Conservation (phyloP, 1,140 invertebrate species). For the Callitettix versicolor region DNA sequence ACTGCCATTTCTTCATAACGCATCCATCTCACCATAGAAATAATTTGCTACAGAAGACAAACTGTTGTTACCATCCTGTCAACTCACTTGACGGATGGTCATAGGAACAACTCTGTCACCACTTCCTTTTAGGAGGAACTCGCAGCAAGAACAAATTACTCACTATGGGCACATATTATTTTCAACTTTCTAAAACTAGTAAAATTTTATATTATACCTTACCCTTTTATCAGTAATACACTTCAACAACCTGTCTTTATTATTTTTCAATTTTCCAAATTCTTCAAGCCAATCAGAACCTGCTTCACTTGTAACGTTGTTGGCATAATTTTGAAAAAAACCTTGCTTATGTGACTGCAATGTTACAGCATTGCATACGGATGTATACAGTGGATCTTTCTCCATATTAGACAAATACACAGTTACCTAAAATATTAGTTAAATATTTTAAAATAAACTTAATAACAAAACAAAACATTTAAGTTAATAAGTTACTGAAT, state of each 20-base stretch:
- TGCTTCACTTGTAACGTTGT: slow-evolving; percentile 34
- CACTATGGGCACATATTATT: not conserved
- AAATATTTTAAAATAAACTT: no score
- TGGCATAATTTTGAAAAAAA: slow-evolving; percentile 46
- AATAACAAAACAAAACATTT: no score
- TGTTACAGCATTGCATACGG: slow-evolving; percentile 44
- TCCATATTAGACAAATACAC: not conserved
- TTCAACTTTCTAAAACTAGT: not conserved
- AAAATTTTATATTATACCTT: not conserved
- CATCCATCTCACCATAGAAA: not conserved
- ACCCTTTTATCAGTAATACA: slow-evolving; percentile 37
- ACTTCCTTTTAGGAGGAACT: not conserved
- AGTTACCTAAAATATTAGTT: no score
- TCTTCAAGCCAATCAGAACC: slow-evolving; percentile 40
- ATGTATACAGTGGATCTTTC: slow-evolving; percentile 16
- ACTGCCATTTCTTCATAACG: no score
- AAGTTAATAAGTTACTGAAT: no score
- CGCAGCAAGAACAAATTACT: not conserved
- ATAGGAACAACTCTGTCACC: no score
- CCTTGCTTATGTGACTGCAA: slow-evolving; percentile 45
- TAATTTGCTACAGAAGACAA: not conserved
- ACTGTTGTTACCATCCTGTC: no score
- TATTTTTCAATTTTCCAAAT: slow-evolving; percentile 40
- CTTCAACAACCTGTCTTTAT: slow-evolving; percentile 38
- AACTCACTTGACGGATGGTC: no score